Percentiles rank a stretch among this genome's conserved stretches.
Conservation (phyloP, 2,888 invertebrate genomes). For the Camptogramma bilineatum region DNA sequence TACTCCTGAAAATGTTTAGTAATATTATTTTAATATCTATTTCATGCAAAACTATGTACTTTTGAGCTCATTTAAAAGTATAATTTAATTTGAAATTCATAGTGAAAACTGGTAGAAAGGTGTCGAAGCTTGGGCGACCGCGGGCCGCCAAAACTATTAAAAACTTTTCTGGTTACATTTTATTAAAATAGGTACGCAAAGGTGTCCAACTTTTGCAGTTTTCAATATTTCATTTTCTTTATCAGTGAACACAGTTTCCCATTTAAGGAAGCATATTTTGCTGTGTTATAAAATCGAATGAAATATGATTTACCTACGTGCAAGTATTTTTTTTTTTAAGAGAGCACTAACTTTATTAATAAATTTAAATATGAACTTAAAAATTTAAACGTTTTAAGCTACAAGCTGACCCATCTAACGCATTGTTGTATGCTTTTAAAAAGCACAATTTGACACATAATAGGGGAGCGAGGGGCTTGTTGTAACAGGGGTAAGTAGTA, state of each 20-base stretch:
- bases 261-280: neutral
- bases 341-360: too few relatives aligned
- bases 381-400: too few relatives aligned
- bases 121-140: slow-evolving; percentile 31
- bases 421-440: too few relatives aligned
- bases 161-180: slow-evolving; percentile 35
- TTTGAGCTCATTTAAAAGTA: slow-evolving; percentile 39
- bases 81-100: slow-evolving; percentile 37
- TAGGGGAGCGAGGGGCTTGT: too few relatives aligned
- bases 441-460: too few relatives aligned
- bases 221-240: slow-evolving; percentile 21
- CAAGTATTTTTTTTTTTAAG: too few relatives aligned
- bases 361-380: too few relatives aligned
- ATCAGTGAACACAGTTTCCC: slow-evolving; percentile 5
- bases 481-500: too few relatives aligned
- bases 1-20: neutral
- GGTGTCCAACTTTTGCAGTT: slow-evolving; percentile 11
- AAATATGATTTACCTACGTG: neutral
- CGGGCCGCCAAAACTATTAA: slow-evolving; percentile 27
- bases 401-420: too few relatives aligned
- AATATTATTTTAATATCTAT: neutral
- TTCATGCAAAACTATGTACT: slow-evolving; percentile 22
- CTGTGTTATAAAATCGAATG: neutral
- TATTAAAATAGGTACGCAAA: slow-evolving; percentile 15
- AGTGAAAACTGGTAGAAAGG: slow-evolving; percentile 27